These are phyloP conservation scores for Seira sanloemensis DNA, from an alignment of 2,888 invertebrate genomes.

Conservation along the genomic window DNA sequence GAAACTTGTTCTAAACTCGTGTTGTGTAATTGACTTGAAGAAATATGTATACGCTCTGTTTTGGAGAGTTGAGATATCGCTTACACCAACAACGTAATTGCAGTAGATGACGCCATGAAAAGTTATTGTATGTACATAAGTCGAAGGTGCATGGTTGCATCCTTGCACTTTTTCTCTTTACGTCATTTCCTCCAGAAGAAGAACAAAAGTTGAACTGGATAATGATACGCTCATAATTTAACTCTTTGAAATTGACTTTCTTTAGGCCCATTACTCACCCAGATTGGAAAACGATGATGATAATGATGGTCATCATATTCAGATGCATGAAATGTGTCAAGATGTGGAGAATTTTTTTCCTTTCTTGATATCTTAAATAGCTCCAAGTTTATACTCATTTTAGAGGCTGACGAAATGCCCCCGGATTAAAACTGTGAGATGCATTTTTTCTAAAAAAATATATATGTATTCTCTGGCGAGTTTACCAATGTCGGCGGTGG, in stretches of 20 bases:
- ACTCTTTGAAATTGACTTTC: background rate
- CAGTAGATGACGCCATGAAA: background rate
- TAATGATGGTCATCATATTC: background rate
- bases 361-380: conserved; percentile 2
- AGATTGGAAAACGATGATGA: background rate
- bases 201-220: background rate
- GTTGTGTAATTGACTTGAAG: conserved; percentile 4
- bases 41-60: background rate
- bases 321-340: background rate
- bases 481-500: background rate
- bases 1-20: conserved; percentile 8
- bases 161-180: conserved; percentile 1
- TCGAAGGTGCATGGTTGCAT: background rate
- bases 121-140: background rate
- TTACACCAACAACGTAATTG: conserved; percentile 1
- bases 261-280: conserved; percentile 13
- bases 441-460: background rate
- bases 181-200: background rate
- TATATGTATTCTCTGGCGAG: no score
- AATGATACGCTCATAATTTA: conserved; percentile 7
- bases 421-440: background rate
- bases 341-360: background rate
- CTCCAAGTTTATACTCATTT: background rate
- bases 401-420: background rate
- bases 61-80: background rate